Base-by-base conservation (phyloP, 2,888 invertebrate species). In the Poecilus cupreus region DNA sequence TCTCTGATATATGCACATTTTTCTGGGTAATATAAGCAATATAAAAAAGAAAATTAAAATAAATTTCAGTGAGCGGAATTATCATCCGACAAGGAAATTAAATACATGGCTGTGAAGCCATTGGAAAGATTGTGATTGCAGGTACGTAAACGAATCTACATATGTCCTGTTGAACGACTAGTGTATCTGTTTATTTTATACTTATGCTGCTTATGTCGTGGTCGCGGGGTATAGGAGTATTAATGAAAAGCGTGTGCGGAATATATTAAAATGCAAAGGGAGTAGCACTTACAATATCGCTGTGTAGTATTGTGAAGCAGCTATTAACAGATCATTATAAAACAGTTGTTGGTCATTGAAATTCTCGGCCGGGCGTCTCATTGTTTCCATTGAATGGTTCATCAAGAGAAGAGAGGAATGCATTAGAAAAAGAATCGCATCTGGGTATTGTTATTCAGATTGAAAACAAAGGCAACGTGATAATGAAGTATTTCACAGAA, bases 331-430 rank as follows among this genome's bases (percentile, higher is more conserved):
- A 84, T 86, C 85, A 87, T 87, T 87, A 79, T 86, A 86, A 87
- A 86, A 84, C 86, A 85, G 85, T 86, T 86, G 85, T 84, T 83
- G 83, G 83, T 86, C 84, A 86, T 87, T 87, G 85, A 85, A 86
- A 86, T 86, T 86, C 86, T 83, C 82, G 84, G n/a, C 24, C 51
- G 13, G 24, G 22, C 78, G 79, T 51, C 51, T 68, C 51, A 79
- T 79, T 79, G 79, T 79, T 79, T 79, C 79, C 80, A 80, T 57
- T 80, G 72, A 80, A 80, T 80, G 57, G 80, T 80, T 80, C 80
- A 80, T 80, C 80, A 80, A 75, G 51, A 51, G 57, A 26, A 79
- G 46, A 76, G 22, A 18, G 72, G 54, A 80, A 80, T 49, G 72
- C 72, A 80, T 80, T 72, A 80, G 78, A 80, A 80, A 80, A 80